Evolutionary conservation across 2,888 invertebrate species (phyloP).

Genomic region (Drosophila eohydei): DNA sequence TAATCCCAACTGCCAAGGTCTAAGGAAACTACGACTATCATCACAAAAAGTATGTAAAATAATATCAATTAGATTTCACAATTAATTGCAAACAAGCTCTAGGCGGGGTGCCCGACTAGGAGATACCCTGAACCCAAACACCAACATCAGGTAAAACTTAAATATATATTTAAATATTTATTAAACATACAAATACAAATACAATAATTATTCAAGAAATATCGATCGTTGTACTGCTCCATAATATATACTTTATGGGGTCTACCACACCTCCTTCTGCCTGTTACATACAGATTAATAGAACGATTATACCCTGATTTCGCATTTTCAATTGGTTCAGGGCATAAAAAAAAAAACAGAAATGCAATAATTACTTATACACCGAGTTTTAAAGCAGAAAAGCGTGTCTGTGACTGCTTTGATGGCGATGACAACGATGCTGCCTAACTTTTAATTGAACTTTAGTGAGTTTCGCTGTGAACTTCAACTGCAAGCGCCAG

Average conservation of each 20-base stretch:
- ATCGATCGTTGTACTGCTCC: no score
- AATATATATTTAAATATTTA: no score
- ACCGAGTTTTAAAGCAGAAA: slow-evolving; percentile 33
- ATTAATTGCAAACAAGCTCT: neutral
- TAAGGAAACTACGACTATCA: no score
- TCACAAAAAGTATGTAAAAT: neutral
- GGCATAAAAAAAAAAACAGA: neutral
- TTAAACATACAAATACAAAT: no score
- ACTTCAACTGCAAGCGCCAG: slow-evolving; percentile 42
- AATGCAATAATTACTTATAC: slow-evolving; percentile 12
- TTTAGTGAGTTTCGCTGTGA: slow-evolving; percentile 60
- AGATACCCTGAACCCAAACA: no score
- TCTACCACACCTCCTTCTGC: no score
- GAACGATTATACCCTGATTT: no score
- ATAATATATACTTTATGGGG: no score
- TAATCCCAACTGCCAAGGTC: neutral
- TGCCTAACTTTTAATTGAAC: slow-evolving; percentile 76
- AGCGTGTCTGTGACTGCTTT: neutral
- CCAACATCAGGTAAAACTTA: no score
- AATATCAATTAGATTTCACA: neutral
- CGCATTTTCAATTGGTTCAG: no score
- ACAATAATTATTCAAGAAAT: no score
- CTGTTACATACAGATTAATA: no score
- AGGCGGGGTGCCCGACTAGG: neutral
- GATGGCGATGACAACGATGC: slow-evolving; percentile 15